Percentiles rank a stretch among this genome's conserved stretches.
Conservation (phyloP, 2,888 invertebrate species). For the Nasonovia ribisnigri region DNA sequence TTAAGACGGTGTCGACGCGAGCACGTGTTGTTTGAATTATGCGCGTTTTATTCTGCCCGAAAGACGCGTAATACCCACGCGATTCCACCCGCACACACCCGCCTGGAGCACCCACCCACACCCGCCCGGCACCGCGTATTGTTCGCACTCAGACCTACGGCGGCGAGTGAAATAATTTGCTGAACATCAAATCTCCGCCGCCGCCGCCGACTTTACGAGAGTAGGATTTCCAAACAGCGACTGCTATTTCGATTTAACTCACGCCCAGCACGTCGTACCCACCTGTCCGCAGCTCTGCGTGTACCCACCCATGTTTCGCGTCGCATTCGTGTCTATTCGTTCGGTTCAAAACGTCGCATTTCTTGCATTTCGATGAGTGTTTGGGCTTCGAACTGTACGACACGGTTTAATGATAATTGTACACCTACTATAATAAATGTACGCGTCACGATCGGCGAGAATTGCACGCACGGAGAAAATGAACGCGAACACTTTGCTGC, state of each 20-base stretch:
- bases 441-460: neutral
- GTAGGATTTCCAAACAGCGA: neutral
- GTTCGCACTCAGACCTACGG: neutral
- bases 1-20: conserved; percentile 23
- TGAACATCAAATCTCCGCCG: neutral
- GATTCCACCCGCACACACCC: neutral
- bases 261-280: neutral
- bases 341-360: neutral
- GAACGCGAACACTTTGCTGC: neutral
- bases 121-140: neutral
- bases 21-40: conserved; percentile 30
- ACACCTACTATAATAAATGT: neutral
- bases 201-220: neutral
- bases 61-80: neutral
- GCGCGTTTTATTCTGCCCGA: conserved; percentile 14
- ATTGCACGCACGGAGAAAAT: neutral
- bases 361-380: neutral
- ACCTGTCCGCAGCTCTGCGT: too few relatives aligned
- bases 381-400: neutral
- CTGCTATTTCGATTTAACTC: conserved; percentile 7
- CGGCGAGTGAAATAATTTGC: neutral
- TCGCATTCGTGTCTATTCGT: neutral
- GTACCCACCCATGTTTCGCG: too few relatives aligned
- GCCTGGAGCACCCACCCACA: too few relatives aligned
- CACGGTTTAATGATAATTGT: neutral